Evolutionary conservation across 1,140 invertebrate genomes (phyloP).

Genomic region (Philotrypesis tridentata): DNA sequence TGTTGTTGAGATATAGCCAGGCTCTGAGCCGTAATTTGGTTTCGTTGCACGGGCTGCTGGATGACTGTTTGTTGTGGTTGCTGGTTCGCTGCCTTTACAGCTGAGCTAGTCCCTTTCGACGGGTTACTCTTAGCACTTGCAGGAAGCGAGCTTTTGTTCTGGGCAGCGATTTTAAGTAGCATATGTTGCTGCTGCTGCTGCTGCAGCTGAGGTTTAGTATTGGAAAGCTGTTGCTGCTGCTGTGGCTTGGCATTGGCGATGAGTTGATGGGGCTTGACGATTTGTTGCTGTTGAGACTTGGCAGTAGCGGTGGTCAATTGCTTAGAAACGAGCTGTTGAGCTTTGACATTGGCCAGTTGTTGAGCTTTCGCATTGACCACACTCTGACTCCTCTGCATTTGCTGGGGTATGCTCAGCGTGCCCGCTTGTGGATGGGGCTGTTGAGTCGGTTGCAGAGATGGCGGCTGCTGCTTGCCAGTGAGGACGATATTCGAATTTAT

Average conservation of each 20-base stretch:
- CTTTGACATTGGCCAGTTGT: background rate
- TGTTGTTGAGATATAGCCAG: conserved; percentile 54
- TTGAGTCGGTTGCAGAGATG: conserved; percentile 53
- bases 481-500: conserved; percentile 54
- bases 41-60: conserved; percentile 55
- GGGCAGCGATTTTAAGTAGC: background rate
- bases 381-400: conserved; percentile 55
- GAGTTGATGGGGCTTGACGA: too few relatives aligned
- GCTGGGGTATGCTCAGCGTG: conserved; percentile 26
- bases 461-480: conserved; percentile 54
- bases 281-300: background rate
- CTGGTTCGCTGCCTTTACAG: conserved; percentile 38
- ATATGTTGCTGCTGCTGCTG: conserved; percentile 31
- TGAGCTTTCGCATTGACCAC: background rate
- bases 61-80: conserved; percentile 55
- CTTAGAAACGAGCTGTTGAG: background rate
- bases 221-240: background rate
- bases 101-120: background rate
- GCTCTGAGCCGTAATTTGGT: conserved; percentile 54
- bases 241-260: too few relatives aligned
- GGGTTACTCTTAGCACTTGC: background rate
- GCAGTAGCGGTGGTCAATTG: background rate
- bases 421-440: conserved; percentile 53
- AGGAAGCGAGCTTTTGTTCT: background rate
- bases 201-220: background rate